Evolutionary conservation across 2,797 vertebrate species (phyloP).

Genomic region (Chiroxiphia lanceolata): DNA sequence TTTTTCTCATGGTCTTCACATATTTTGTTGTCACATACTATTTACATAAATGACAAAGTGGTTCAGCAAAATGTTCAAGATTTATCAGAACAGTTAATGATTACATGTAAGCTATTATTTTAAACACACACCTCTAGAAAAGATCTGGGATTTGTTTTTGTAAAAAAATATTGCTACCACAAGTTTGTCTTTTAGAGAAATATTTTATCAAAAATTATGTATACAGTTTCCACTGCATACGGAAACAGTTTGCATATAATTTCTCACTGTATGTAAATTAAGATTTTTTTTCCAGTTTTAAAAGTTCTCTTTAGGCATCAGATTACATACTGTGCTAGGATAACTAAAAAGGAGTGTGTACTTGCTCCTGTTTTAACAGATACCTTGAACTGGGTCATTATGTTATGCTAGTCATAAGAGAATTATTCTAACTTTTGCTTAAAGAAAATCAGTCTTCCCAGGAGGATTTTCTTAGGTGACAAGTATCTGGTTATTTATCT

Average conservation of each 20-base stretch:
- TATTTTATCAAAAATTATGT: not conserved
- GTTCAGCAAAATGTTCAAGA: not conserved
- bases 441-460: not conserved
- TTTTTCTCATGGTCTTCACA: constrained; percentile 4
- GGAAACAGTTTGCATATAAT: not conserved
- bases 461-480: not conserved
- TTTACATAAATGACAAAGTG: not conserved
- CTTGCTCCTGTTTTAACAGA: not conserved
- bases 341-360: not conserved
- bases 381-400: not conserved
- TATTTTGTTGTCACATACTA: not conserved
- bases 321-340: not conserved
- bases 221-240: not conserved
- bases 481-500: not conserved
- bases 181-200: not conserved
- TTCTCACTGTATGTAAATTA: not conserved
- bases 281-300: not conserved
- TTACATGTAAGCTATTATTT: not conserved
- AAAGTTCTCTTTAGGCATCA: not conserved
- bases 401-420: not conserved
- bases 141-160: not conserved
- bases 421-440: not conserved
- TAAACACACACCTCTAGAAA: not conserved
- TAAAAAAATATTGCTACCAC: not conserved
- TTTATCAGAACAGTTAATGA: not conserved